These are phyloP conservation scores for Bothrops alternatus DNA, from an alignment of 2,797 vertebrate genomes.

Conservation along the genomic window DNA sequence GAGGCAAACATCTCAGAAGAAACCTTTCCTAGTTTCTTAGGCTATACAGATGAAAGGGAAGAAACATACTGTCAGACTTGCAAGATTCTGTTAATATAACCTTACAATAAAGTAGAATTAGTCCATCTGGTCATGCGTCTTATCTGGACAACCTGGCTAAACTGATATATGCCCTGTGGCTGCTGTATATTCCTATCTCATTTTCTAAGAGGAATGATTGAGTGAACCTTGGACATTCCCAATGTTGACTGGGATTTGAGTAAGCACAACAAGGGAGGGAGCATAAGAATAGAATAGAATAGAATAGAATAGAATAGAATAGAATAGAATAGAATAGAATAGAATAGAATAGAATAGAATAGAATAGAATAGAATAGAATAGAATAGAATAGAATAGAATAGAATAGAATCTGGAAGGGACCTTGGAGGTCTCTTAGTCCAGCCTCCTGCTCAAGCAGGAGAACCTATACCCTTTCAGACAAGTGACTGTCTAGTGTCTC, in stretches of 20 bases:
- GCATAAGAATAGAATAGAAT: not conserved
- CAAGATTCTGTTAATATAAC: not conserved
- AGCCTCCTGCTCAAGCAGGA: too few relatives aligned
- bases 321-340: too few relatives aligned
- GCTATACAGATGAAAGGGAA: not conserved
- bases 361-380: too few relatives aligned
- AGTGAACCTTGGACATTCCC: not conserved
- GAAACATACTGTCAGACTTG: not conserved
- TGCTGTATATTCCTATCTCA: not conserved
- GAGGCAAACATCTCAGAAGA: not conserved
- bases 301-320: too few relatives aligned
- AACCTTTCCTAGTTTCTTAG: not conserved
- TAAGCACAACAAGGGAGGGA: not conserved
- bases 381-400: too few relatives aligned
- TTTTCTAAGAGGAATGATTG: not conserved
- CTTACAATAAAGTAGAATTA: not conserved
- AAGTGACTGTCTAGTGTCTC: too few relatives aligned
- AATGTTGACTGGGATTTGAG: not conserved
- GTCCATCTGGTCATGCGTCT: not conserved
- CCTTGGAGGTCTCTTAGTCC: too few relatives aligned
- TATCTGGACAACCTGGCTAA: not conserved
- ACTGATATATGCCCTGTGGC: not conserved
- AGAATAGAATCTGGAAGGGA: too few relatives aligned
- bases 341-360: too few relatives aligned
- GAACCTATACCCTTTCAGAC: too few relatives aligned